Base-by-base conservation (phyloP, 2,113 vertebrate species). In the Pluvialis apricaria region DNA sequence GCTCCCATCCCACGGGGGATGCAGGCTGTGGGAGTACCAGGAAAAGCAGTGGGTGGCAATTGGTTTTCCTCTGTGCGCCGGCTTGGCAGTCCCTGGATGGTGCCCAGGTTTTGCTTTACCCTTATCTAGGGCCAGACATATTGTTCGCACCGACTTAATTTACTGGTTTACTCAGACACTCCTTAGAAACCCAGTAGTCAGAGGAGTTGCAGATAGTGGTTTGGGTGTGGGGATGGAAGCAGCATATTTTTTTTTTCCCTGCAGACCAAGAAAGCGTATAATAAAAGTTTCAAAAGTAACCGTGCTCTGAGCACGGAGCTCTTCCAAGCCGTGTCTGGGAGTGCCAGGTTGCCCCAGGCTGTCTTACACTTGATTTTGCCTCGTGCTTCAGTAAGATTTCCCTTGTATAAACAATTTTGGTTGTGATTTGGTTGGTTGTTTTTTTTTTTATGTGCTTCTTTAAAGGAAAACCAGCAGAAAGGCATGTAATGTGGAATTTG, bases 41-140 rank as follows among this genome's bases (percentile, higher is more conserved):
- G 91, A 92, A 91, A 62, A 77, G 71, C 93, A 75, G 91, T 96
- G 97, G 94, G 91, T 92, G 96, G 96, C 96, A 90, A 81, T 61
- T 96, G 77, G 77, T 95, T 94, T 92, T 92, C 77, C 72, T 95
- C 92, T 96, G 94, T 68, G 0, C 2, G 68, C 86, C 11, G 26
- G 21, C 68, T 94, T 90, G 90, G 96, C 82, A 94, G 92, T 68
- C 57, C 17, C 95, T 98, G 98, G 98, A 96, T 85, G 71, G 75
- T 77, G 88, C 96, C 98, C 98, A 98, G 89, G 94, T 95, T 96
- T 91, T 97, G 69, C 84, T 96, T 76, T 88, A 24, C 66, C 92
- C 97, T 96, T 98, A 97, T 97, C 97, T 98, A 96, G 94, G 97
- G 83, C 96, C 97, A 90, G 85, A 94, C 92, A 28, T 89, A 90